These are phyloP conservation scores for Dallia pectoralis DNA, from an alignment of 2,797 vertebrate genomes.

Conservation along the genomic window DNA sequence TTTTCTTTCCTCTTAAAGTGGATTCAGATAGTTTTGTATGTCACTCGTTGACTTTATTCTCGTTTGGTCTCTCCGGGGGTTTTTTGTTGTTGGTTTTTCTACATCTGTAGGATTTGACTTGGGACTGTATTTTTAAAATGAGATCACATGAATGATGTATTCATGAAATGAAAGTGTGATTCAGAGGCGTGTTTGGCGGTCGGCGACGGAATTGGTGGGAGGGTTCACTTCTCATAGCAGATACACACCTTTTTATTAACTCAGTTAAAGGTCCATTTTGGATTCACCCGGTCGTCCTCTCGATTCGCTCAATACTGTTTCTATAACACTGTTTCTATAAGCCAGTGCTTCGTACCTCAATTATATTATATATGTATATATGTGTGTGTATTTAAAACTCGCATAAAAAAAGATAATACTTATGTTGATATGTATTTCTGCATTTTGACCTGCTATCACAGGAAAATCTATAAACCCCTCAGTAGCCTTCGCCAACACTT, in stretches of 20 bases:
- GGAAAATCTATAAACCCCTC: neutral
- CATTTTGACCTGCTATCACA: neutral
- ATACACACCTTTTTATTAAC: slow-evolving; percentile 40
- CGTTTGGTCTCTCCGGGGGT: slow-evolving; percentile 41
- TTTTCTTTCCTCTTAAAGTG: slow-evolving; percentile 59
- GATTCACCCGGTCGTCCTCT: slow-evolving; percentile 13
- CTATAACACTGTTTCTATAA: neutral
- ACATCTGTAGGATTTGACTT: slow-evolving; percentile 47
- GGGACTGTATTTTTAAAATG: slow-evolving; percentile 57
- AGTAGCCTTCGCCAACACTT: no score
- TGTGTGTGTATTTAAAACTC: no score
- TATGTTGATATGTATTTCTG: neutral
- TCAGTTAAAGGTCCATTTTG: slow-evolving; percentile 30
- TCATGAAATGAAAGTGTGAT: slow-evolving; percentile 70
- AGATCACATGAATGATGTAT: slow-evolving; percentile 59
- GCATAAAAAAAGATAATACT: neutral
- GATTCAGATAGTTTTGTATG: slow-evolving; percentile 64
- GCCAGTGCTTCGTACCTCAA: neutral
- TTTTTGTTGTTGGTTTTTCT: slow-evolving; percentile 16
- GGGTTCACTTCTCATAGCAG: slow-evolving; percentile 38
- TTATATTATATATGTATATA: neutral
- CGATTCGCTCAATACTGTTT: no score
- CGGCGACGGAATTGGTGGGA: slow-evolving; percentile 36
- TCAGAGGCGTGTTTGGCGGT: slow-evolving; percentile 48
- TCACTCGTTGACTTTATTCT: slow-evolving; percentile 55